Percentiles rank a stretch among this genome's conserved stretches.
Evolutionary conservation across 2,113 vertebrate genomes (phyloP).

Genomic region (Gnathonemus echidnorhynchus): DNA sequence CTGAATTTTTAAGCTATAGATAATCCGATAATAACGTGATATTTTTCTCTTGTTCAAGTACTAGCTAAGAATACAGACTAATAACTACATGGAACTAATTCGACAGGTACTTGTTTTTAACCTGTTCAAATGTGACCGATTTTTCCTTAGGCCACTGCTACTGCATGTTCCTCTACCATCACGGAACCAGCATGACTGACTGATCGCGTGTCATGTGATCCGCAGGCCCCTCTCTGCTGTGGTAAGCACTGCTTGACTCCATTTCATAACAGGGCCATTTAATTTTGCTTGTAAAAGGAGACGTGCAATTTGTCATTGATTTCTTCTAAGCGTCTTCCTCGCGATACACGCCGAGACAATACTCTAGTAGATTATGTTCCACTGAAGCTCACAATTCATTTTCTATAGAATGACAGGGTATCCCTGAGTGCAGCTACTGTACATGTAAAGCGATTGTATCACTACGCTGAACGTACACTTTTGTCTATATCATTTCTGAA

Average conservation of each 20-base stretch:
- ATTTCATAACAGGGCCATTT: not conserved
- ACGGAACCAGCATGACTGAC: not conserved
- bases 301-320: not conserved
- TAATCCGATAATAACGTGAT: not conserved
- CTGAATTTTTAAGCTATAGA: not conserved
- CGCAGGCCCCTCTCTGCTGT: not conserved
- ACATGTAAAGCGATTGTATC: not conserved
- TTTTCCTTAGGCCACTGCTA: not conserved
- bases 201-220: not conserved
- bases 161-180: not conserved
- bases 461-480: not conserved
- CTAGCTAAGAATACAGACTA: not conserved
- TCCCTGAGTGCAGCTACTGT: not conserved
- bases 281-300: not conserved
- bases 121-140: not conserved
- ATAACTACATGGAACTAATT: not conserved
- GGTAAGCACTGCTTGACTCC: not conserved
- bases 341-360: not conserved
- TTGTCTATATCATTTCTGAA: not conserved
- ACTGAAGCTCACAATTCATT: not conserved
- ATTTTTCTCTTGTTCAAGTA: not conserved
- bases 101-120: not conserved
- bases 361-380: not conserved
- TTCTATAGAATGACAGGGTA: not conserved
- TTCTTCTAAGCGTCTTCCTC: not conserved